Conservation (phyloP, 2,113 vertebrate genomes). For the Ascaphus truei region DNA sequence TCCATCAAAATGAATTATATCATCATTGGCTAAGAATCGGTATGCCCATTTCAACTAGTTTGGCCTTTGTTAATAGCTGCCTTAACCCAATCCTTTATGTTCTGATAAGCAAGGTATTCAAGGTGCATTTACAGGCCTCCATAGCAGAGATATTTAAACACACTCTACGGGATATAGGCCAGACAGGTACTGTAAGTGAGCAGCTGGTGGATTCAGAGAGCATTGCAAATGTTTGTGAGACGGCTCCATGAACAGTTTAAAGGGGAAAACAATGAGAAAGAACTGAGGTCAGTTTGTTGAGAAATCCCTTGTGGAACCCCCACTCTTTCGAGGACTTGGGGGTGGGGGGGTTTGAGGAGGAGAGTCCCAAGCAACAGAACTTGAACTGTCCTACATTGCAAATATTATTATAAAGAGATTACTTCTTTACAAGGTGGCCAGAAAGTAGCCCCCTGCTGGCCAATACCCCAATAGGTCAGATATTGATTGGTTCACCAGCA, state of each 20-base stretch:
- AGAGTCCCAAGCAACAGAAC: no score
- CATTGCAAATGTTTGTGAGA: conserved; percentile 47
- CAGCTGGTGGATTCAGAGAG: conserved; percentile 56
- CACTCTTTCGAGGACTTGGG: no score
- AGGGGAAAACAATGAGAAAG: background rate
- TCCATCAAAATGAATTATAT: conserved; percentile 62
- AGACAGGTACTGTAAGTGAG: conserved; percentile 76
- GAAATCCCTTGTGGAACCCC: no score
- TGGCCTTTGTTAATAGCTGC: conserved; percentile 94
- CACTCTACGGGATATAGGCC: conserved; percentile 80
- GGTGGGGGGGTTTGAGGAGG: no score
- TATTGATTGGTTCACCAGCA: no score
- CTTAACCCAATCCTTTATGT: conserved; percentile 91
- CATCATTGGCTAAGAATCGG: conserved; percentile 66
- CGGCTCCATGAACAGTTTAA: conserved; percentile 48
- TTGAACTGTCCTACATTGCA: no score
- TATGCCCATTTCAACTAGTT: conserved; percentile 81
- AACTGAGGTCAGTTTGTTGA: background rate
- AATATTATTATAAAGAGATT: no score
- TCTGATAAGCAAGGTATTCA: conserved; percentile 80
- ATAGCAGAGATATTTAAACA: conserved; percentile 79
- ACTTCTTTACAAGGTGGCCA: no score
- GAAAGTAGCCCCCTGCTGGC: no score
- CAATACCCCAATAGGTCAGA: no score
- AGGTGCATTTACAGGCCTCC: conserved; percentile 66